A percentile compares a stretch with the other conserved stretches of the same genome.
These are phyloP conservation scores for Nettapus auritus DNA, from an alignment of 2,113 vertebrate genomes.

Conservation along the genomic window DNA sequence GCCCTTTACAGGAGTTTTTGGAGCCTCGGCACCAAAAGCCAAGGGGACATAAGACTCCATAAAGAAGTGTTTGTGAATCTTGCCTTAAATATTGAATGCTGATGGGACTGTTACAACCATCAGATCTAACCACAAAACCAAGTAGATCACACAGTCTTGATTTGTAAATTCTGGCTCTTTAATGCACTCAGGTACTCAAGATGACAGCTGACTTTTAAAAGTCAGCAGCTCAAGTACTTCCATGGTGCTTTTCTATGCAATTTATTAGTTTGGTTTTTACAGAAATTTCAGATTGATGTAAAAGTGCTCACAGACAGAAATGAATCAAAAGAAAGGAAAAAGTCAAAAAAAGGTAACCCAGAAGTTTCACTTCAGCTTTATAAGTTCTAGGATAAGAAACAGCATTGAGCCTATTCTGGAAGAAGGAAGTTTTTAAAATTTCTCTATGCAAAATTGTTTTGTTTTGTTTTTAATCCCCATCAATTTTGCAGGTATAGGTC, in stretches of 20 bases:
- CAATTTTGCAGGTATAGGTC: background rate
- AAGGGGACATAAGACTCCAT: rapidly evolving
- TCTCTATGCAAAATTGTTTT: background rate
- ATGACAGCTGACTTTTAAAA: background rate
- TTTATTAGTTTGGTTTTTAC: background rate
- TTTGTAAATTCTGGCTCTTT: background rate
- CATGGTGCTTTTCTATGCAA: background rate
- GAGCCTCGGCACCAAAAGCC: background rate
- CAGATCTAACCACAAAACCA: background rate
- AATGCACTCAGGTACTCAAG: background rate
- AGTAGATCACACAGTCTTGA: background rate
- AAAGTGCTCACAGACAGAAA: background rate
- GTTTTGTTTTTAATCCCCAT: background rate
- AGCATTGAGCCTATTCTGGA: background rate
- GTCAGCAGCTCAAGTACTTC: background rate
- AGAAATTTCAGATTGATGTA: background rate
- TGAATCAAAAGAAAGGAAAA: background rate
- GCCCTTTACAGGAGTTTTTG: background rate
- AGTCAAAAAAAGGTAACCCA: background rate
- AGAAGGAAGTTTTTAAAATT: background rate
- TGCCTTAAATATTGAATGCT: background rate
- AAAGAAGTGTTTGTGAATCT: background rate
- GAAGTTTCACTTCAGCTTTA: background rate
- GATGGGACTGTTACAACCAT: background rate
- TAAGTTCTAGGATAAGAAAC: background rate